These are phyloP conservation scores for Penaeus chinensis DNA, from an alignment of 1,140 invertebrate species.

Conservation along the genomic window DNA sequence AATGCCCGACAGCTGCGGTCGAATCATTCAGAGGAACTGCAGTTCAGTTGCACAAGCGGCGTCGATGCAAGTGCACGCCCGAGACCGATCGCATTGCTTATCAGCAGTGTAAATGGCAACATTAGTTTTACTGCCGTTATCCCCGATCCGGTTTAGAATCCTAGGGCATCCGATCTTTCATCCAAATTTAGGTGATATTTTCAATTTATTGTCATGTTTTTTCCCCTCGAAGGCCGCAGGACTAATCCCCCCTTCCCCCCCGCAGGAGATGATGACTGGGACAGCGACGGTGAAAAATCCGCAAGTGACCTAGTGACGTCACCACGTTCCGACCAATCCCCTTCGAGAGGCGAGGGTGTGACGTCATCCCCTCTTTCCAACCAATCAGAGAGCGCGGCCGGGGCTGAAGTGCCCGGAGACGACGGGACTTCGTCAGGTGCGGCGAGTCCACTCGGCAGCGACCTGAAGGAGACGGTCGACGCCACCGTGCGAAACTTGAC, in stretches of 20 bases:
- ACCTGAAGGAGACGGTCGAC: slow-evolving; percentile 34
- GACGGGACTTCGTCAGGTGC: slow-evolving; percentile 7
- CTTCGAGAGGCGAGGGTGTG: slow-evolving; percentile 25
- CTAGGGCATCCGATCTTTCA: too few relatives aligned
- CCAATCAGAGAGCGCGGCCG: slow-evolving; percentile 38
- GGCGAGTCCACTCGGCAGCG: slow-evolving; percentile 32
- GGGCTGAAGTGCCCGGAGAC: neutral
- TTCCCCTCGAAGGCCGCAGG: neutral
- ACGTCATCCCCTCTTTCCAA: slow-evolving; percentile 38
- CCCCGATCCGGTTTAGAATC: too few relatives aligned
- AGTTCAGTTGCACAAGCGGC: too few relatives aligned
- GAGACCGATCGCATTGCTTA: too few relatives aligned
- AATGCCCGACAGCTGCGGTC: too few relatives aligned
- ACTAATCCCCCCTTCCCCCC: neutral
- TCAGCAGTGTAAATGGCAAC: too few relatives aligned
- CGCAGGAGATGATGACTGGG: slow-evolving; percentile 50
- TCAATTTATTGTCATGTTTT: neutral
- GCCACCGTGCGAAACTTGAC: slow-evolving; percentile 13
- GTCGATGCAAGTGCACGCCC: too few relatives aligned
- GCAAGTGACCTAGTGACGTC: slow-evolving; percentile 47
- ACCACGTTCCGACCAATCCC: slow-evolving; percentile 48
- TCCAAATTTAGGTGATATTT: neutral
- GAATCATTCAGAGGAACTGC: too few relatives aligned
- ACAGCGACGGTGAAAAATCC: slow-evolving; percentile 28
- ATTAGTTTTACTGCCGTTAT: too few relatives aligned